These are phyloP conservation scores for Hemaris fuciformis DNA, from an alignment of 2,888 invertebrate genomes.

Conservation along the genomic window DNA sequence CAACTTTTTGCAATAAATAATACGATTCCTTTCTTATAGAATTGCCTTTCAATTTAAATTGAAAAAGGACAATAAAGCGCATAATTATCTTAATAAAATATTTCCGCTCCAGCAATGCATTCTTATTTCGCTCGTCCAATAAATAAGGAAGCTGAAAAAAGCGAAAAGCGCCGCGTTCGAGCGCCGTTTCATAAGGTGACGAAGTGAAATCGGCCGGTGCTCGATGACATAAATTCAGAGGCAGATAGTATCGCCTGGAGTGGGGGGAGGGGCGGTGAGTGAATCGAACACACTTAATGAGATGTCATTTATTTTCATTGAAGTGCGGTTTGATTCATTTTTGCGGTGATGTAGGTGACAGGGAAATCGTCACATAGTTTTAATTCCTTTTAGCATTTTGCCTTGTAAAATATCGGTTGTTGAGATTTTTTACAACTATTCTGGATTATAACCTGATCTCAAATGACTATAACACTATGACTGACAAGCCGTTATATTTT, in stretches of 20 bases:
- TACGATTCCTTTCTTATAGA: too few species aligned
- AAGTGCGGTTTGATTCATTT: background rate
- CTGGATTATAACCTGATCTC: too few species aligned
- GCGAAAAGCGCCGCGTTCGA: background rate
- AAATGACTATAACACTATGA: too few species aligned
- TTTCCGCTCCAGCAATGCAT: conserved; percentile 11
- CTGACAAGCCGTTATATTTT: too few species aligned
- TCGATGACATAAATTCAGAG: conserved; percentile 4
- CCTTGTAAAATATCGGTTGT: too few species aligned
- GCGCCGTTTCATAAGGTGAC: conserved; percentile 28
- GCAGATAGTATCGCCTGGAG: background rate
- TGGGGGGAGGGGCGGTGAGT: background rate
- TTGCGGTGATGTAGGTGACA: background rate
- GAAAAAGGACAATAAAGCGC: background rate
- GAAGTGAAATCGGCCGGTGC: conserved; percentile 17
- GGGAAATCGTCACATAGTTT: background rate
- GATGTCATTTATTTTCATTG: background rate
- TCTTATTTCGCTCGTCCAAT: background rate
- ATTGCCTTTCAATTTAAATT: too few species aligned
- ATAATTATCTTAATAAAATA: background rate
- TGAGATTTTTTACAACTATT: too few species aligned
- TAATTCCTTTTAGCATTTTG: too few species aligned
- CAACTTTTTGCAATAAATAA: too few species aligned
- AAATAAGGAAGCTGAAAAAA: background rate
- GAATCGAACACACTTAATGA: background rate